phyloP scores from a whole-genome alignment of 2,888 invertebrate genomes.

The Macropis europaea region DNA sequence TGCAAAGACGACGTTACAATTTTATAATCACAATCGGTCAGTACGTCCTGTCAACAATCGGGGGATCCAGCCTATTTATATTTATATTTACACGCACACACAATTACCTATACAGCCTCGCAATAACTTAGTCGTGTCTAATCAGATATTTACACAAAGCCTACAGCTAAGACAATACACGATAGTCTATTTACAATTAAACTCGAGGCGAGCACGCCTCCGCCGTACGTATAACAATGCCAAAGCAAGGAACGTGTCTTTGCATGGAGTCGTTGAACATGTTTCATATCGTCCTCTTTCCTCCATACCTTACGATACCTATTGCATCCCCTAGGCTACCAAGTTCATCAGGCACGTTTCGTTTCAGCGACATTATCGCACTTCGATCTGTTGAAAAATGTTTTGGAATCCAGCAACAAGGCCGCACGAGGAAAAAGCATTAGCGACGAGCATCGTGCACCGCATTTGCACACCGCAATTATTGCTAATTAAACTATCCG shows the following conservation, averaged over 20 bases:
- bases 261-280: neutral
- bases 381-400: constrained; percentile 36
- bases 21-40: constrained; percentile 1
- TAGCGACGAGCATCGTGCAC: constrained; percentile 36
- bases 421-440: constrained; percentile 51
- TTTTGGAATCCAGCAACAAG: constrained; percentile 53
- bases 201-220: constrained; percentile 35
- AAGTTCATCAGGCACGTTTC: constrained; percentile 14
- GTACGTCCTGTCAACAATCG: neutral
- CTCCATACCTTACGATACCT: neutral
- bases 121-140: constrained; percentile 63
- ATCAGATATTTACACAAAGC: constrained; percentile 56
- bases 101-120: constrained; percentile 52
- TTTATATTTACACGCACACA: constrained; percentile 37
- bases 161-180: constrained; percentile 44
- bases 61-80: constrained; percentile 16
- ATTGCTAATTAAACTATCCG: constrained; percentile 47
- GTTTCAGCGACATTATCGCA: constrained; percentile 22
- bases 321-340: neutral
- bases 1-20: neutral
- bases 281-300: neutral
- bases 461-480: constrained; percentile 26
- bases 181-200: constrained; percentile 55
- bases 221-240: constrained; percentile 17
- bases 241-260: neutral